Evolutionary conservation across 2,113 vertebrate species (phyloP).

Genomic region (Choloepus hoffmanni): DNA sequence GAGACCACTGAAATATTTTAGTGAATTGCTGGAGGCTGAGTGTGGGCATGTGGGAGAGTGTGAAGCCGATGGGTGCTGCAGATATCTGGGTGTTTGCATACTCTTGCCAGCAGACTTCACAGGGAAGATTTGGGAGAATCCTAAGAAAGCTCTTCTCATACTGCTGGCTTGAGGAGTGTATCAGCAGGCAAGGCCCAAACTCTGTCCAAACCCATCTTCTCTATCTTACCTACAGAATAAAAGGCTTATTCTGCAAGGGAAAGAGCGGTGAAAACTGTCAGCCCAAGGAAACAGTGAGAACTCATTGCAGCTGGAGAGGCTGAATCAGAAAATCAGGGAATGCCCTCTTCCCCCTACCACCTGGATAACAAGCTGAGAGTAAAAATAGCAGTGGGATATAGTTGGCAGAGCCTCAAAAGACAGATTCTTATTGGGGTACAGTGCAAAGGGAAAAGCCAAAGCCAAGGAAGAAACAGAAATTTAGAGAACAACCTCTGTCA

Average conservation of each 20-base stretch:
- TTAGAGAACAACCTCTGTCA: background rate
- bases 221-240: background rate
- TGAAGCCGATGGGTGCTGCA: background rate
- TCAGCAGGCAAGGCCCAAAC: background rate
- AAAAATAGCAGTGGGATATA: background rate
- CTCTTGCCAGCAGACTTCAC: background rate
- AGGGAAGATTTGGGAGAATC: background rate
- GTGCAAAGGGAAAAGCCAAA: background rate
- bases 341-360: accelerated
- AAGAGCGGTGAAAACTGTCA: background rate
- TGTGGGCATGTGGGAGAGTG: background rate
- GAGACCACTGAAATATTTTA: background rate
- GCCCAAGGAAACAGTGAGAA: background rate
- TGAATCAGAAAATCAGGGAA: background rate
- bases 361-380: background rate
- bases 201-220: background rate
- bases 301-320: too few relatives aligned
- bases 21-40: background rate
- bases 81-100: background rate
- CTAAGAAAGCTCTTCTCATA: background rate
- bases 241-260: background rate
- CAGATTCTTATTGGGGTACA: background rate
- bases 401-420: background rate
- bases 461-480: background rate
- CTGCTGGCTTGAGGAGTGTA: background rate